Evolutionary conservation across 2,888 invertebrate genomes (phyloP).

Genomic region (Folsomia candida): DNA sequence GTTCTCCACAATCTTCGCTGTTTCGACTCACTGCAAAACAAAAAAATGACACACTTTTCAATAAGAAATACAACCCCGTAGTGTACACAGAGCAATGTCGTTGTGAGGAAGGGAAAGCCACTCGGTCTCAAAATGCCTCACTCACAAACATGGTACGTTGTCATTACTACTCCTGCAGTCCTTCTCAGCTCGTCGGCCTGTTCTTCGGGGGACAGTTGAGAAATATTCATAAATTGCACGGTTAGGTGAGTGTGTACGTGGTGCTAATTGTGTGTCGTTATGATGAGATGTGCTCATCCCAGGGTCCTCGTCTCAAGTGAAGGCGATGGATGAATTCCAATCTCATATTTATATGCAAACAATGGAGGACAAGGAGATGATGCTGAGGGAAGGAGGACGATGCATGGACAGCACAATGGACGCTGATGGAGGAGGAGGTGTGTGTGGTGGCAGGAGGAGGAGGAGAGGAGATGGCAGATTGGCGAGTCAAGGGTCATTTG

Average conservation of each 20-base stretch:
- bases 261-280: neutral
- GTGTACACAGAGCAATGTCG: no score
- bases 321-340: neutral
- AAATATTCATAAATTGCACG: neutral
- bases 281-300: neutral
- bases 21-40: conserved; percentile 42
- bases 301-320: neutral
- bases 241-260: neutral
- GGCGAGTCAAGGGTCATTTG: conserved; percentile 51
- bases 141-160: conserved; percentile 40
- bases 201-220: conserved; percentile 5
- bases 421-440: neutral
- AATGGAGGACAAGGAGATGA: neutral
- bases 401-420: no score
- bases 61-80: no score
- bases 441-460: conserved; percentile 10
- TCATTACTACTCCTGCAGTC: conserved; percentile 32
- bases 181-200: neutral
- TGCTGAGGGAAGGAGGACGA: conserved; percentile 22
- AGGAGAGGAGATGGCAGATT: conserved; percentile 26
- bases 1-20: conserved; percentile 47
- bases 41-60: neutral
- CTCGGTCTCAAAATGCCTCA: no score
- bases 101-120: no score
- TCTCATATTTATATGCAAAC: conserved; percentile 10